These are phyloP conservation scores for Melanitta fusca DNA, from an alignment of 2,797 vertebrate genomes.

Conservation along the genomic window DNA sequence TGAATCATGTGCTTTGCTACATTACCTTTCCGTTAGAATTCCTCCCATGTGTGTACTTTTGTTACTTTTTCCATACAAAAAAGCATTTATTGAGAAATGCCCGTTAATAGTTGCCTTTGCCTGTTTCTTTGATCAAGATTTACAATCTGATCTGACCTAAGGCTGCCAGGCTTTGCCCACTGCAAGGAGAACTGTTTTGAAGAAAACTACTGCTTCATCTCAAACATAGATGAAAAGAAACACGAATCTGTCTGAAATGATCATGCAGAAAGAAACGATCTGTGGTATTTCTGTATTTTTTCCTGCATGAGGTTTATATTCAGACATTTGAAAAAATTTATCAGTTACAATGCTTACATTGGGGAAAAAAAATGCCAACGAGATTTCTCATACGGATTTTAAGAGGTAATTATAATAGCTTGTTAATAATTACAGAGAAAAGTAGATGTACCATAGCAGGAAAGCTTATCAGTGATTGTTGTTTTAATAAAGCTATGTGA, in stretches of 20 bases:
- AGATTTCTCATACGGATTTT: not conserved
- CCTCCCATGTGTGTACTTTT: not conserved
- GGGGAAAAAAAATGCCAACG: not conserved
- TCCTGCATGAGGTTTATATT: not conserved
- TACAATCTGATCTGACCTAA: not conserved
- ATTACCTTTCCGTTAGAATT: not conserved
- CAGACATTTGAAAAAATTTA: conserved; percentile 19
- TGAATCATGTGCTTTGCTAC: rapidly evolving
- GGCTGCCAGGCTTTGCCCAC: not conserved
- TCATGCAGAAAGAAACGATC: not conserved
- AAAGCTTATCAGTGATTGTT: not conserved
- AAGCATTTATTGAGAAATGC: not conserved
- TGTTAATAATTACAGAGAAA: not conserved
- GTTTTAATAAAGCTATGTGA: not conserved
- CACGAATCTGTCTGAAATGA: not conserved
- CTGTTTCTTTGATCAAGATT: not conserved
- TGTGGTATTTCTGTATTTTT: not conserved
- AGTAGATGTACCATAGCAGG: not conserved
- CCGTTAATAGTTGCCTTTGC: not conserved
- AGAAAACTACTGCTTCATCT: not conserved
- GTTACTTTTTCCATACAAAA: not conserved
- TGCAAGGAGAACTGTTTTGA: not conserved
- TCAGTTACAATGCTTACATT: not conserved
- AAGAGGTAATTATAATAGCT: not conserved
- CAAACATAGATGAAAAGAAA: not conserved